Evolutionary conservation across 2,113 vertebrate species (phyloP).

Genomic region (Argyrosomus japonicus): DNA sequence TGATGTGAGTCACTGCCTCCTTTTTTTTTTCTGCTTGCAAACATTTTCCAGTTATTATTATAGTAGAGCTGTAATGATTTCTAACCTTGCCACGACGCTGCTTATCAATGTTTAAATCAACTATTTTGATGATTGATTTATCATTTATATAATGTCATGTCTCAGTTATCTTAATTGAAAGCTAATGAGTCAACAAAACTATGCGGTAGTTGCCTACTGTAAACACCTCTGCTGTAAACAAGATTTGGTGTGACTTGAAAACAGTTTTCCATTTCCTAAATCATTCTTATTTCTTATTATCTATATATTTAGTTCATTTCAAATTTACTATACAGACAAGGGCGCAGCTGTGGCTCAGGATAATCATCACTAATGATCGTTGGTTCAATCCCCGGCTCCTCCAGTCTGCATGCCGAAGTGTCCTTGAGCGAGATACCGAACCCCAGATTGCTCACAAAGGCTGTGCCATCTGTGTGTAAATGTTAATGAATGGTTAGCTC

Average conservation of each 20-base stretch:
- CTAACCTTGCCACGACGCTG: too few relatives aligned
- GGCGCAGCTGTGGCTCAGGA: too few relatives aligned
- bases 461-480: too few relatives aligned
- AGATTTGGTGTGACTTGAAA: neutral
- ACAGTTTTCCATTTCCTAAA: neutral
- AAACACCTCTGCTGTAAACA: neutral
- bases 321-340: neutral
- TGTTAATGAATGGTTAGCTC: too few relatives aligned
- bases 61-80: too few relatives aligned
- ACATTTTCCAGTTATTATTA: neutral
- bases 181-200: neutral
- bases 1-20: slow-evolving; percentile 87
- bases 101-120: neutral
- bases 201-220: neutral
- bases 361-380: too few relatives aligned
- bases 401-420: too few relatives aligned
- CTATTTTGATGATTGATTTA: too few relatives aligned
- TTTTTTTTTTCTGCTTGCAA: neutral
- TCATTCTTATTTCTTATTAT: neutral
- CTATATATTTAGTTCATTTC: neutral
- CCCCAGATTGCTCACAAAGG: too few relatives aligned
- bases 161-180: neutral
- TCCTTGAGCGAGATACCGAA: too few relatives aligned
- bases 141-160: too few relatives aligned
- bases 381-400: too few relatives aligned